Percentiles rank a stretch among this genome's conserved stretches.
These are phyloP conservation scores for Villa cingulata DNA, from an alignment of 2,888 invertebrate species.

Conservation along the genomic window DNA sequence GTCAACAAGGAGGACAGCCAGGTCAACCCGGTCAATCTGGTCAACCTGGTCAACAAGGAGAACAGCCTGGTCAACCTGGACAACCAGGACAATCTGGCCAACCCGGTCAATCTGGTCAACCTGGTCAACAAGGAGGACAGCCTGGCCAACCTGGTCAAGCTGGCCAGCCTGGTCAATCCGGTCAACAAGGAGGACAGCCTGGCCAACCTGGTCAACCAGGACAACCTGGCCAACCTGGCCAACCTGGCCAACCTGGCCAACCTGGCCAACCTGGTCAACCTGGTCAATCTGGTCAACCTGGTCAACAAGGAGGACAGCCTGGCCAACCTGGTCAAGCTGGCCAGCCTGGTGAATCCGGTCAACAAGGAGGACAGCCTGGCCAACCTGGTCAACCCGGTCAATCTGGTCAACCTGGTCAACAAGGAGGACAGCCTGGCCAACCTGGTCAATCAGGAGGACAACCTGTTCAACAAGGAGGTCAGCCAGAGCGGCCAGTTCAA, in stretches of 20 bases:
- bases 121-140: background rate
- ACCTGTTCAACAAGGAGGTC: background rate
- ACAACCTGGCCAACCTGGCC: background rate
- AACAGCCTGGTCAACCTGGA: constrained; percentile 17
- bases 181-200: too few relatives aligned
- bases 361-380: background rate
- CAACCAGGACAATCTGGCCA: constrained; percentile 14
- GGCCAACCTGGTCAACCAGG: background rate
- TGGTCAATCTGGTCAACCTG: background rate
- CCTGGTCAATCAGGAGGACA: constrained; percentile 18
- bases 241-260: background rate
- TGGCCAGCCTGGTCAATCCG: background rate
- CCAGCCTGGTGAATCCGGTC: background rate
- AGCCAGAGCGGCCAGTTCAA: background rate
- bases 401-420: background rate
- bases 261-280: background rate
- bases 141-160: background rate
- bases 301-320: background rate
- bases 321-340: background rate
- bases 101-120: background rate
- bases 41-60: constrained; percentile 16
- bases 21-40: constrained; percentile 9
- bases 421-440: background rate
- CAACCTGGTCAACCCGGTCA: background rate
- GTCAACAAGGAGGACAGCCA: constrained; percentile 6